Conservation (phyloP, 2,888 invertebrate species). For the Camptogramma bilineatum region DNA sequence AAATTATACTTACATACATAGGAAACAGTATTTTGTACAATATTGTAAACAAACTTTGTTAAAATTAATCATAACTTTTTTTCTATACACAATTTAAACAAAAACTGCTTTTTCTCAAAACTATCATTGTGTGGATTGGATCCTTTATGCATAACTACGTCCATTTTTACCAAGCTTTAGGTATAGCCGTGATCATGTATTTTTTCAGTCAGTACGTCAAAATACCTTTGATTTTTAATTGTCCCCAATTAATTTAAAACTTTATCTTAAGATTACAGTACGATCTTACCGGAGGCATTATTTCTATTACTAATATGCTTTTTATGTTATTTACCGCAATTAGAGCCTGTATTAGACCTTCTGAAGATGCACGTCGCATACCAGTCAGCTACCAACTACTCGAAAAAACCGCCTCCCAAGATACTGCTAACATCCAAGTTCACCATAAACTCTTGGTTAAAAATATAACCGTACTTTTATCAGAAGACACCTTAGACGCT, state of each 20-base stretch:
- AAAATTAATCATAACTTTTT: too few relatives aligned
- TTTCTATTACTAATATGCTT: not conserved
- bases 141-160: too few relatives aligned
- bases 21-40: too few relatives aligned
- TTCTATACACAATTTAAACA: too few relatives aligned
- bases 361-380: slow-evolving; percentile 24
- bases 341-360: slow-evolving; percentile 6
- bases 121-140: too few relatives aligned
- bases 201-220: too few relatives aligned
- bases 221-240: not conserved
- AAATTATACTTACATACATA: too few relatives aligned
- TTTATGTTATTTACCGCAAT: slow-evolving; percentile 11
- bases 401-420: slow-evolving; percentile 29
- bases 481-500: not conserved
- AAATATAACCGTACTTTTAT: not conserved
- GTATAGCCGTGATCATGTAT: too few relatives aligned
- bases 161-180: too few relatives aligned
- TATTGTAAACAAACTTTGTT: too few relatives aligned
- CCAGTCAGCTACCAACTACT: slow-evolving; percentile 33
- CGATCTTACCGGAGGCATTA: not conserved
- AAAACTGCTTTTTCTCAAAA: too few relatives aligned
- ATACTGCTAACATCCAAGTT: not conserved
- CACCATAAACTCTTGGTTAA: slow-evolving; percentile 18
- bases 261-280: not conserved
- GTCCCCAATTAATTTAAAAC: not conserved